Base-by-base conservation (phyloP, 1,140 invertebrate genomes). In the Neocloeon triangulifer region DNA sequence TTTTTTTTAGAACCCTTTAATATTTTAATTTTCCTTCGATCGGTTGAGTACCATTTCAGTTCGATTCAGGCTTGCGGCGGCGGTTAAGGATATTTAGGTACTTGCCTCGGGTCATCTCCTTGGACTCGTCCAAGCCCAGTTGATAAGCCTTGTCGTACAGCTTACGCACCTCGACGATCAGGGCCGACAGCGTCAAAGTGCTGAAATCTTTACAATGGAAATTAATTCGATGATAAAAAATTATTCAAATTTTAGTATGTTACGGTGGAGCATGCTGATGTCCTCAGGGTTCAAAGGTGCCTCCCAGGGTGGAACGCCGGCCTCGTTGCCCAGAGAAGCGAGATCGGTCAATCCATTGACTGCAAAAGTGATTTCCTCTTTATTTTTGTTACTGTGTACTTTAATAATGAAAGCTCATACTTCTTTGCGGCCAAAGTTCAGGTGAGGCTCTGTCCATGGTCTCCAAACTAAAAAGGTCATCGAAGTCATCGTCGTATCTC, bases 41-140 rank as follows among this genome's bases (percentile, higher is more conserved):
- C n/a, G n/a, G n/a, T n/a, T n/a, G n/a, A n/a, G n/a, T n/a, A n/a
- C n/a, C n/a, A n/a, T n/a, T n/a, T n/a, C n/a, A n/a, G n/a, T n/a
- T n/a, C 25, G 15, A 16, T 35, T 34, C 13, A 18, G 15, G n/a
- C 4, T n/a, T 20, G 19, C 25, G 30, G 22, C 25, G 33, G 47
- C 32, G 53, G 45, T 20, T 39, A 36, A 25, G 64, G 42, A 94
- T 81, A 55, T 88, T 85, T 25, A 95, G 60, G 52, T 89, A 86
- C 58, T 89, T 91, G 21, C 86, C 88, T 41, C 86, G 59, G 0
- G 86, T 92, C 78, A 94, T 88, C 62, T 95, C 89, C 50, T 88
- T 86, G 1, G 85, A 73, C 62, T 96, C 88, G 48, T 91, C 84
- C 9, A 88, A 52, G 5, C 86, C 88, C 14, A 96, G 56, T 48